These are phyloP conservation scores for Pyrochroa serraticornis DNA, from an alignment of 2,888 invertebrate genomes.

Conservation along the genomic window DNA sequence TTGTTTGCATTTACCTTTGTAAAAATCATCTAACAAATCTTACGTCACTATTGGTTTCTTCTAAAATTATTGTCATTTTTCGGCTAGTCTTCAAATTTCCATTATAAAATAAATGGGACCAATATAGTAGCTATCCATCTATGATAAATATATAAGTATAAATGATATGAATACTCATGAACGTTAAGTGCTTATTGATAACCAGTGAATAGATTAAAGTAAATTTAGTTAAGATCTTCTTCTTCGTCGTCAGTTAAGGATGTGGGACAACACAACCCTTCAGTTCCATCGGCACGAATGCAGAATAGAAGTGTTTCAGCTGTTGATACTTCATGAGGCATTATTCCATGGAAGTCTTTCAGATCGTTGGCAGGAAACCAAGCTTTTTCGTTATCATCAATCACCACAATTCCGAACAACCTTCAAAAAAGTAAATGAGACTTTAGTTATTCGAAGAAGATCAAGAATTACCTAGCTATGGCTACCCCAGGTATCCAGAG, in stretches of 20 bases:
- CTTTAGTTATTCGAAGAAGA: background rate
- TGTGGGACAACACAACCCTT: conserved; percentile 81
- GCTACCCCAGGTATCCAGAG: conserved; percentile 88
- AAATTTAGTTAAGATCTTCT: conserved; percentile 12
- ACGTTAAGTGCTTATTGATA: background rate
- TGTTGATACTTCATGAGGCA: conserved; percentile 79
- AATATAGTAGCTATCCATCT: background rate
- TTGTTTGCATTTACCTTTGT: background rate
- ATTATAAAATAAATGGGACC: conserved; percentile 14
- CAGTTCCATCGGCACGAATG: conserved; percentile 81
- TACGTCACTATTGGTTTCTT: conserved; percentile 19
- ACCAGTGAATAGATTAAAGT: background rate
- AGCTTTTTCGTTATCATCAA: conserved; percentile 88
- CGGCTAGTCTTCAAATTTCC: conserved; percentile 15
- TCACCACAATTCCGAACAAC: conserved; percentile 76
- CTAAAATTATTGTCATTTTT: conserved; percentile 32
- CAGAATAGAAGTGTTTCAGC: conserved; percentile 83
- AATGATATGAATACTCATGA: conserved; percentile 12
- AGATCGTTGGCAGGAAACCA: conserved; percentile 92
- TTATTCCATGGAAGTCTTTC: conserved; percentile 87
- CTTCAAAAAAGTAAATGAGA: conserved; percentile 57
- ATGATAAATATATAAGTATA: conserved; percentile 4
- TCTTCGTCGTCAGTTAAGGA: conserved; percentile 64
- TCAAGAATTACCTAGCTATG: conserved; percentile 70
- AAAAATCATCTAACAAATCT: background rate